Evolutionary conservation across 1,140 invertebrate genomes (phyloP).

Genomic region (Penaeus japonicus): DNA sequence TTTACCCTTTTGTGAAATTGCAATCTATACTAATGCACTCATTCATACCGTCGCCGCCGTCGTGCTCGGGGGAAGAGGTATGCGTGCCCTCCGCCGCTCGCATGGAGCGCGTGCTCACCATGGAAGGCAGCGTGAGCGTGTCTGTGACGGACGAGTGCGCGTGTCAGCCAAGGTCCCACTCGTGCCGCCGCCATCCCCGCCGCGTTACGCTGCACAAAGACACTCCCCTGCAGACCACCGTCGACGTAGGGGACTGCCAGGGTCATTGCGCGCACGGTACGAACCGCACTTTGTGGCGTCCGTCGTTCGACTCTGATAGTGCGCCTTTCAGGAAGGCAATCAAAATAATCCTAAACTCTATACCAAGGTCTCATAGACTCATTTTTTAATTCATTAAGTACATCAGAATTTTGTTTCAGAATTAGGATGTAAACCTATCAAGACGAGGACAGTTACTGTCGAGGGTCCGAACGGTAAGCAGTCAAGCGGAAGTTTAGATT

Average conservation of each 20-base stretch:
- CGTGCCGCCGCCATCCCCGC: constrained; percentile 64
- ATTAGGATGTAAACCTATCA: constrained; percentile 63
- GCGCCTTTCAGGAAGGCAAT: background rate
- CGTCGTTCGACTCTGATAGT: too few species aligned
- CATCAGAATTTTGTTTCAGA: constrained; percentile 29
- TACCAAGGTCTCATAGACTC: background rate
- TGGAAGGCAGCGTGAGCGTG: constrained; percentile 32
- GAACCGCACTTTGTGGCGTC: background rate
- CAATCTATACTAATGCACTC: too few species aligned
- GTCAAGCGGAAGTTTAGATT: background rate
- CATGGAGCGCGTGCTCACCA: constrained; percentile 25
- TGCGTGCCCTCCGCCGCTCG: constrained; percentile 15
- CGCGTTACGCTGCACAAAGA: constrained; percentile 65
- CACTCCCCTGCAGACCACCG: constrained; percentile 66
- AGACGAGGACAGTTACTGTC: constrained; percentile 66
- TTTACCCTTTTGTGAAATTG: too few species aligned
- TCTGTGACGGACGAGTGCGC: constrained; percentile 64
- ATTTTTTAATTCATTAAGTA: background rate
- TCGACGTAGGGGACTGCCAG: constrained; percentile 67
- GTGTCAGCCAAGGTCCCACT: constrained; percentile 58
- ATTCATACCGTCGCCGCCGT: background rate
- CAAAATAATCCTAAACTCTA: background rate
- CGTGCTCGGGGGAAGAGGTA: constrained; percentile 12
- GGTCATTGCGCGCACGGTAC: constrained; percentile 65
- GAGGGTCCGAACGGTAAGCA: constrained; percentile 67